Percentiles rank a stretch among this genome's conserved stretches.
Evolutionary conservation across 2,888 invertebrate species (phyloP).

Genomic region (Aspidiotus destructor): DNA sequence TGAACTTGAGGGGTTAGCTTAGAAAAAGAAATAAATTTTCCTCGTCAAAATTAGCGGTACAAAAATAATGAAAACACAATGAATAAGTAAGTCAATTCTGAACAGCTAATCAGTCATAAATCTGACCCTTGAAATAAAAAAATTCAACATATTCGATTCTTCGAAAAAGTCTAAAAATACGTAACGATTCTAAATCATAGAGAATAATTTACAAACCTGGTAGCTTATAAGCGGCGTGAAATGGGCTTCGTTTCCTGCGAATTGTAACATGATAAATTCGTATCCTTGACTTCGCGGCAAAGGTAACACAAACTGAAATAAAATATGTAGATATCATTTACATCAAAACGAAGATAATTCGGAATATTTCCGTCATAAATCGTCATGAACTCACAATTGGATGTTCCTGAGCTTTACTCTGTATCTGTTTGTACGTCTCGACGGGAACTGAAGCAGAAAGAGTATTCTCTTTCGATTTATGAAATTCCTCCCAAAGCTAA

Average conservation of each 20-base stretch:
- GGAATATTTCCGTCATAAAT: neutral
- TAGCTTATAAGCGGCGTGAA: constrained; percentile 77
- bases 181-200: no score
- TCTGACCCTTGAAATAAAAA: no score
- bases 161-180: no score
- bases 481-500: constrained; percentile 71
- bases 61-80: no score
- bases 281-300: constrained; percentile 73
- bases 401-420: constrained; percentile 49
- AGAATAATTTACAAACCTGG: constrained; percentile 44
- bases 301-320: constrained; percentile 58
- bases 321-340: constrained; percentile 8
- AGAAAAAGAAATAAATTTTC: no score
- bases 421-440: constrained; percentile 51
- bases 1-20: no score
- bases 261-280: constrained; percentile 74
- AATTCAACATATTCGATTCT: no score
- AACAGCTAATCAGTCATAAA: no score
- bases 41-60: no score
- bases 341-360: neutral
- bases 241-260: constrained; percentile 60
- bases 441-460: constrained; percentile 62
- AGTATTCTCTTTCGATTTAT: constrained; percentile 58
- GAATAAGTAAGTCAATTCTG: no score
- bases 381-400: constrained; percentile 44